Percentiles rank a stretch among this genome's conserved stretches.
Conservation (phyloP, 2,888 invertebrate genomes). For the Zygothrica quintamaculata region DNA sequence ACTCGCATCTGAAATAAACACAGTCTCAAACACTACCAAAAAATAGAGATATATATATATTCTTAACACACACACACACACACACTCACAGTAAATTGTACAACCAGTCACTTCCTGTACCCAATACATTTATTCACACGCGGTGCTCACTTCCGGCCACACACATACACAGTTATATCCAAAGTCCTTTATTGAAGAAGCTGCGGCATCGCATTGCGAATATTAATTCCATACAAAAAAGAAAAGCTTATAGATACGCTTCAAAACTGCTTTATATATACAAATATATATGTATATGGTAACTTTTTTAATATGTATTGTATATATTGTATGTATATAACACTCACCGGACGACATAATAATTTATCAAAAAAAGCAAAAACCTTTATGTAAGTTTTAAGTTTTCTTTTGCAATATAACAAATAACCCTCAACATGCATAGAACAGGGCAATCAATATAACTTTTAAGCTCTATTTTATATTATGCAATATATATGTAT, state of each 20-base stretch:
- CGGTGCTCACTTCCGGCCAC: slow-evolving; percentile 4
- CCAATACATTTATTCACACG: slow-evolving; percentile 6
- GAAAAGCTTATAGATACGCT: not conserved
- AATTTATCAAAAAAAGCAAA: too few relatives aligned
- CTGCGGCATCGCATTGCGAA: slow-evolving; percentile 2
- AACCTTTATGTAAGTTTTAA: too few relatives aligned
- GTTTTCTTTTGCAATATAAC: too few relatives aligned
- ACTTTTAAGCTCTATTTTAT: too few relatives aligned
- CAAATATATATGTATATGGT: not conserved
- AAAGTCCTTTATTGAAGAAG: not conserved
- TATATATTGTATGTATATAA: not conserved
- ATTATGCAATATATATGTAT: too few relatives aligned
- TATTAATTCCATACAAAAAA: slow-evolving; percentile 4
- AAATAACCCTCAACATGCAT: too few relatives aligned
- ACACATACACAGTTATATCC: slow-evolving; percentile 15
- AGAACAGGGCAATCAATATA: too few relatives aligned
- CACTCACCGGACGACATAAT: too few relatives aligned
- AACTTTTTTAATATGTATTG: not conserved
- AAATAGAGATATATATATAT: not conserved
- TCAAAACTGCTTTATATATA: not conserved
- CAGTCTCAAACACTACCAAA: not conserved
- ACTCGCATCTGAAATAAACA: slow-evolving; percentile 5
- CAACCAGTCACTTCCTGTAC: slow-evolving; percentile 4
- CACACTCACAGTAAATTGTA: slow-evolving; percentile 6
- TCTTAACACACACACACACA: not conserved